Conservation (phyloP, 2,113 vertebrate species). For the Lanius collurio region DNA sequence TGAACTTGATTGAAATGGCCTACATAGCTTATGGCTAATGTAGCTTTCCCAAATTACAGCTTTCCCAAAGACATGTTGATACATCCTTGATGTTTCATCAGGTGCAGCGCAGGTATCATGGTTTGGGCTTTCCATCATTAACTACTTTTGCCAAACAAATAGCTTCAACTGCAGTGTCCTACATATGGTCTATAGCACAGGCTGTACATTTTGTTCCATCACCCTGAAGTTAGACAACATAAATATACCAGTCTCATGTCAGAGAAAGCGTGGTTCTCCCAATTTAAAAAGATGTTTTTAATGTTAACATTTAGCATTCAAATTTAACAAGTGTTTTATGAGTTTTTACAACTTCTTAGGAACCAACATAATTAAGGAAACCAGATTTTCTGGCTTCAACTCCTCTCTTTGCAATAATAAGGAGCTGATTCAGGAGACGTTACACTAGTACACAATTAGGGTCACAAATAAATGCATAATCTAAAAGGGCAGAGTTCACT, state of each 20-base stretch:
- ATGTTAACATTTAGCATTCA: neutral
- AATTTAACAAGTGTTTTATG: neutral
- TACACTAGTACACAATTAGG: neutral
- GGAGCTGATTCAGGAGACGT: neutral
- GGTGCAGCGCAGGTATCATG: accelerated
- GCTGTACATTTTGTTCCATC: neutral
- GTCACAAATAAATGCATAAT: conserved; percentile 30
- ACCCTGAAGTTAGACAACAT: neutral
- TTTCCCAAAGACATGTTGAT: neutral
- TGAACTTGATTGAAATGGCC: conserved; percentile 12
- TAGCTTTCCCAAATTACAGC: neutral
- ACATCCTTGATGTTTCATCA: neutral
- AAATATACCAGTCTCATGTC: neutral
- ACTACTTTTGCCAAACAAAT: neutral
- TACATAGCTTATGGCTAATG: neutral
- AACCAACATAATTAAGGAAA: neutral
- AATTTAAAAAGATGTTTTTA: neutral
- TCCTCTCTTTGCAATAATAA: neutral
- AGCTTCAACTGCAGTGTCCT: neutral
- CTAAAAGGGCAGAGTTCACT: conserved; percentile 36
- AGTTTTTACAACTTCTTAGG: neutral
- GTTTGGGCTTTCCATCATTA: neutral
- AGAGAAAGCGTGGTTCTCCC: neutral
- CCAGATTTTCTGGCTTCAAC: neutral
- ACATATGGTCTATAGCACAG: neutral